Percentiles rank a stretch among this genome's conserved stretches.
Evolutionary conservation across 2,113 vertebrate genomes (phyloP).

Genomic region (Paedocypris sp.): DNA sequence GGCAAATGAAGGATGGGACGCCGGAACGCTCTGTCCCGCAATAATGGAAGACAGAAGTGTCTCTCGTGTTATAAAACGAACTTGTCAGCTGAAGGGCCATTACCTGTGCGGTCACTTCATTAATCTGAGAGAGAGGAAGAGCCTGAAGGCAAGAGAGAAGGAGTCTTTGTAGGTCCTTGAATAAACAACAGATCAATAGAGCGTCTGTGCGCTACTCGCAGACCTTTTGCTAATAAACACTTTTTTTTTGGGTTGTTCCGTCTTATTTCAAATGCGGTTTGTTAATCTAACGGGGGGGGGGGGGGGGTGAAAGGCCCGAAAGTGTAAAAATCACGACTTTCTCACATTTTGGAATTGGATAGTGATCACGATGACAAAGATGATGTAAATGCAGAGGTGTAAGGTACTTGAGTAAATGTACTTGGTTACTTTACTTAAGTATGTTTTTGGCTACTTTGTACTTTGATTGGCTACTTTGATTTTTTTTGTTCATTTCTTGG

Average conservation of each 20-base stretch:
- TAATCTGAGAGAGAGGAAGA: conserved; percentile 46
- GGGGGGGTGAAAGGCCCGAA: no score
- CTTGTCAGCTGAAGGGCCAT: conserved; percentile 45
- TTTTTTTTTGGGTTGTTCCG: no score
- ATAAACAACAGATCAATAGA: conserved; percentile 27
- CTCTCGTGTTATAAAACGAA: conserved; percentile 44
- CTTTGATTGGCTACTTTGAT: no score
- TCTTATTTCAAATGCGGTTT: not conserved
- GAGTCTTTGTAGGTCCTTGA: conserved; percentile 35
- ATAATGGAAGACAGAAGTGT: conserved; percentile 43
- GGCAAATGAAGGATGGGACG: not conserved
- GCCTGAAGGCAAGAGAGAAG: conserved; percentile 29
- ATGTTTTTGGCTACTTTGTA: no score
- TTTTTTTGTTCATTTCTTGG: no score
- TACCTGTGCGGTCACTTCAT: conserved; percentile 42
- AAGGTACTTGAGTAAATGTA: no score
- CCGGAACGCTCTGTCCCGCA: conserved; percentile 26
- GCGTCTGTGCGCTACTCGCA: not conserved
- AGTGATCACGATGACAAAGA: no score
- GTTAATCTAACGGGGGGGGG: no score
- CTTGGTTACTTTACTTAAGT: no score
- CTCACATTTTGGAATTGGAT: no score
- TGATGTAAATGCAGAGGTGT: no score
- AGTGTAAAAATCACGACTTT: no score
- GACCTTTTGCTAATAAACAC: conserved; percentile 8